Conservation (phyloP, 2,797 vertebrate species). For the Rousettus madagascariensis region DNA sequence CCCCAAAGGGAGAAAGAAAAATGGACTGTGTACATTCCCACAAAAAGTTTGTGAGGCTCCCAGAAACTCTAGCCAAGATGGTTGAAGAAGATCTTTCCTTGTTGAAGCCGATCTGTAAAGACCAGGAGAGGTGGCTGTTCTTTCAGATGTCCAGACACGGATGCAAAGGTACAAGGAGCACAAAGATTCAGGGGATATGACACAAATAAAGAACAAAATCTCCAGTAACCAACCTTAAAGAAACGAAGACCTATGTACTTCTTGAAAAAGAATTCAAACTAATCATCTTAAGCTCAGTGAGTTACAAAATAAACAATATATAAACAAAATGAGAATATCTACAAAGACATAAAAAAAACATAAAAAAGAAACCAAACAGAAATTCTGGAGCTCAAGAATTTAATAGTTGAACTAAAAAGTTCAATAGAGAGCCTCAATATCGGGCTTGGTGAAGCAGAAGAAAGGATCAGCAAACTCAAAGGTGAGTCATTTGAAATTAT, state of each 20-base stretch:
- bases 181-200: neutral
- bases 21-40: neutral
- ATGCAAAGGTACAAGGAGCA: neutral
- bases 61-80: neutral
- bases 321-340: neutral
- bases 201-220: neutral
- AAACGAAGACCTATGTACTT: neutral
- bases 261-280: neutral
- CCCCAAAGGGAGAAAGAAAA: neutral
- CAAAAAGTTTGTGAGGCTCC: neutral
- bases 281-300: neutral
- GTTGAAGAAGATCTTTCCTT: neutral
- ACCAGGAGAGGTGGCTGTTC: neutral
- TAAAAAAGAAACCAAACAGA: neutral
- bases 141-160: neutral
- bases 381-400: neutral
- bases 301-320: neutral
- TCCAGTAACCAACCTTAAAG: neutral
- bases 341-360: neutral
- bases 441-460: neutral
- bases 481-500: neutral
- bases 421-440: neutral
- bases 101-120: neutral
- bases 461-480: neutral
- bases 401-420: neutral